These are phyloP conservation scores for Aptenodytes patagonicus DNA, from an alignment of 2,113 vertebrate genomes.

Conservation along the genomic window DNA sequence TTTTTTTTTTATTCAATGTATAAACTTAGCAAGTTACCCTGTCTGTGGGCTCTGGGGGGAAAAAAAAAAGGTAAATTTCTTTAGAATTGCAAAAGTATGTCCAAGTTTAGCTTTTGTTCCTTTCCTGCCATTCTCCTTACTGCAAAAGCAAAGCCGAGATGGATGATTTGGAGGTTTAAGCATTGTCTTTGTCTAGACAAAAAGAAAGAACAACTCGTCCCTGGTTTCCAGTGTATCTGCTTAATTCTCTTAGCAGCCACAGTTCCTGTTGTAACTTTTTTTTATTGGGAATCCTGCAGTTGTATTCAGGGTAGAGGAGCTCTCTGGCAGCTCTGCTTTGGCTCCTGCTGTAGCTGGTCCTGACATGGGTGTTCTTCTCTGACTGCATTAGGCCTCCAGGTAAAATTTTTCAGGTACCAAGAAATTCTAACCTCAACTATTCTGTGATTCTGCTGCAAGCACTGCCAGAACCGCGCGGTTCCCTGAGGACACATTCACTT, in stretches of 20 bases:
- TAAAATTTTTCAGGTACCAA: not conserved
- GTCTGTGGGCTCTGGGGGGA: not conserved
- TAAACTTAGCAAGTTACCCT: not conserved
- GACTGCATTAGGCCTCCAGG: not conserved
- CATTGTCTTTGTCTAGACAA: not conserved
- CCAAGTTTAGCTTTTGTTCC: not conserved
- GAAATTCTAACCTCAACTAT: not conserved
- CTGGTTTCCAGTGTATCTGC: not conserved
- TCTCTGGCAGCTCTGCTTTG: not conserved
- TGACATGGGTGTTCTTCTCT: not conserved
- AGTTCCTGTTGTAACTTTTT: not conserved
- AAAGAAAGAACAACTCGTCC: not conserved
- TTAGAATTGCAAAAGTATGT: not conserved
- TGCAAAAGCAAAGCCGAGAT: not conserved
- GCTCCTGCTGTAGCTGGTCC: not conserved
- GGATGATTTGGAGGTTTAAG: not conserved
- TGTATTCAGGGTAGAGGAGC: not conserved
- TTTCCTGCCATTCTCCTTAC: not conserved
- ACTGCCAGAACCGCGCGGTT: not conserved
- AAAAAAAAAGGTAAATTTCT: not conserved
- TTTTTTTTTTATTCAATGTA: not conserved
- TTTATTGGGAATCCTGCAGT: not conserved
- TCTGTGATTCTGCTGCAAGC: not conserved
- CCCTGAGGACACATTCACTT: not conserved
- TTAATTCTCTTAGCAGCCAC: not conserved